phyloP scores from a whole-genome alignment of 2,113 vertebrate species.

The Heterotis niloticus region DNA sequence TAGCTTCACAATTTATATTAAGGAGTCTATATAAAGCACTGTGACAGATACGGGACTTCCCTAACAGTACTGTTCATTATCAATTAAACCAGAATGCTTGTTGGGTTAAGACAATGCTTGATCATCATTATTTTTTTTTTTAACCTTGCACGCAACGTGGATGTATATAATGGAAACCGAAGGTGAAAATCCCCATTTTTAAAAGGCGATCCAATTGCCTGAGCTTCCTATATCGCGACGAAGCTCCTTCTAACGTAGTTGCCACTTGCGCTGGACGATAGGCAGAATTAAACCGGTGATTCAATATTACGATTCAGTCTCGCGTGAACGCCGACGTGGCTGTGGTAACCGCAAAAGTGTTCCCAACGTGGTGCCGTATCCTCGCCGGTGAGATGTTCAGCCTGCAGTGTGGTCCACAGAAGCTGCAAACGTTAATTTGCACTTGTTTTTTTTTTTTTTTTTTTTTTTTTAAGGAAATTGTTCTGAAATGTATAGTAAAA shows the following conservation, averaged over 20 bases:
- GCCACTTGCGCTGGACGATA: neutral
- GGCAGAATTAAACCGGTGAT: neutral
- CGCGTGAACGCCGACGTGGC: neutral
- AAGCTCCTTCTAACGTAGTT: neutral
- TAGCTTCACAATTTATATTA: slow-evolving; percentile 26
- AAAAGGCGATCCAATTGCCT: neutral
- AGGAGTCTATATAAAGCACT: slow-evolving; percentile 27
- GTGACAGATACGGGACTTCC: slow-evolving; percentile 22
- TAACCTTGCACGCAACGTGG: neutral
- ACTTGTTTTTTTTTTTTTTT: slow-evolving; percentile 24
- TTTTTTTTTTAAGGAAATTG: slow-evolving; percentile 17
- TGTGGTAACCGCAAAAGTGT: slow-evolving; percentile 1
- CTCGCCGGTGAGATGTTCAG: slow-evolving; percentile 11
- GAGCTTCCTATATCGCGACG: neutral
- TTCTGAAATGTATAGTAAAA: slow-evolving; percentile 31
- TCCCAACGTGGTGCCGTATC: neutral
- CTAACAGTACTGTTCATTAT: slow-evolving; percentile 3
- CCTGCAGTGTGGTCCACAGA: neutral
- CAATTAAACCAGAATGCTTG: slow-evolving; percentile 9
- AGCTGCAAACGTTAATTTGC: slow-evolving; percentile 23
- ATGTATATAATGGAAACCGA: slow-evolving; percentile 10
- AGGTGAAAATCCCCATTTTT: neutral
- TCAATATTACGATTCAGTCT: neutral
- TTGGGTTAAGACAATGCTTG: neutral
- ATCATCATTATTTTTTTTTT: neutral